Evolutionary conservation across 30 jellyfish, hydroid and myxozoan genomes (phyloP), one percentile per base, ranked within the genome.

Genomic region (Chrysaora quinquecirrha): DNA sequence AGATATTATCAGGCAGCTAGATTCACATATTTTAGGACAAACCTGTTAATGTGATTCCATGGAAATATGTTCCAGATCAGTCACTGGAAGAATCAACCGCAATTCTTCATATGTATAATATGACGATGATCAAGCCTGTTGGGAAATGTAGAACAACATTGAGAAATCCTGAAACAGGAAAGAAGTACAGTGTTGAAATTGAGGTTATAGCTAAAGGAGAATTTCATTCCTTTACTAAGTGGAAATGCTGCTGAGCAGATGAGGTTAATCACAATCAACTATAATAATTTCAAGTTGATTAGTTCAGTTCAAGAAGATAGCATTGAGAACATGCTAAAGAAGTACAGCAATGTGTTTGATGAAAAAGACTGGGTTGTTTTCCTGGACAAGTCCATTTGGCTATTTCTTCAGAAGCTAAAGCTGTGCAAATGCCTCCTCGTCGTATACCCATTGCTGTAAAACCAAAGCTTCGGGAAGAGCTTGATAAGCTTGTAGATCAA

Each of bases 401-500:
- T 24, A 38, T 68, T 30, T 31, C 80, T 68, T 68, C 80, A 7
- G 80, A 68, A 14, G 80, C 64, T 30, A 68, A 68, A 68, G 64
- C 63, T 68, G 30, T 68, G 30, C 80, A 68, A 43, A 38, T 68
- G 27, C 64, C 84, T 31, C 73, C 84, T 47, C 49, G 84, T 73
- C 11, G 73, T 34, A 73, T 73, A 46, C 84, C 84, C 32, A 16
- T 73, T 30, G 69, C 84, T 22, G 23, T 46, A 19, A 25, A 49
- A 29, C 73, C 71, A 21, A 73, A 73, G 82, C 66, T 69, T 34
- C 64, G 25, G 69, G 34, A 48, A 73, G 76, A 73, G 64, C 47
- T 73, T 46, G 85, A 73, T 56, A 20, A 32, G 64, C 76, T 75
- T 22, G 76, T 75, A 31, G 87, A 75, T 32, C 76, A 75, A 32